Evolutionary conservation across 1,140 invertebrate genomes (phyloP), one percentile per base, ranked within the genome.

Genomic region (Diplogasteroides magnus): DNA sequence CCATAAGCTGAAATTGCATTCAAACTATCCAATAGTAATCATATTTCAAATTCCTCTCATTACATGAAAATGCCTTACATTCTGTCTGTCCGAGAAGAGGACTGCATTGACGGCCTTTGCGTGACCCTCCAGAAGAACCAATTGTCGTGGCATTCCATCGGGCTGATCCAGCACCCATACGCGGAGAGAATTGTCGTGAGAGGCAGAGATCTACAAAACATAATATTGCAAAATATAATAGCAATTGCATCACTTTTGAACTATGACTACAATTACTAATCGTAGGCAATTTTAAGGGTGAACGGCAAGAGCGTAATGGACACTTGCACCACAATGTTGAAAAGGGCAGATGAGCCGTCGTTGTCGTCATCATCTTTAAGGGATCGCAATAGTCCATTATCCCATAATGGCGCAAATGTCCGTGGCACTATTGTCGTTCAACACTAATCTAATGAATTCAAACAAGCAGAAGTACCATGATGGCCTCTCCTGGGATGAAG

Each of bases 131-230:
- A 67, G 28, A 37, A 71, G 55, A 31, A 68, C 58, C 58, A 72
- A 31, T 28, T 72, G 67, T 25, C 70, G 61, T 25, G 70, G 70
- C 65, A 72, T 67, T 64, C 61, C 64, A 59, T 72, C 70, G 15
- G 37, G 60, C 23, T 55, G 27, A 58, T 72, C 70, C 25, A 72
- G 59, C 23, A 72, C 57, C 70, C 70, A 72, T 14, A 68, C 37
- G 31, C 70, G 64, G 26, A 67, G 3, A 2, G 70, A 72, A 27
- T 72, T 72, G 31, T 72, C 70, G 1, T 28, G 31, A 1, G 60
- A 57, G 11, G 59, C 31, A 37, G 69, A 71, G 31, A 71, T 27
- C 69, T 71, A 64, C 2, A 61, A 66, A 66, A 66, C 0, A 65
- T 57, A 0, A 60, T 31, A 61, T 68, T 23, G 31, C 13, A 31